phyloP scores from a whole-genome alignment of 2,113 vertebrate genomes.

The Neogobius melanostomus region DNA sequence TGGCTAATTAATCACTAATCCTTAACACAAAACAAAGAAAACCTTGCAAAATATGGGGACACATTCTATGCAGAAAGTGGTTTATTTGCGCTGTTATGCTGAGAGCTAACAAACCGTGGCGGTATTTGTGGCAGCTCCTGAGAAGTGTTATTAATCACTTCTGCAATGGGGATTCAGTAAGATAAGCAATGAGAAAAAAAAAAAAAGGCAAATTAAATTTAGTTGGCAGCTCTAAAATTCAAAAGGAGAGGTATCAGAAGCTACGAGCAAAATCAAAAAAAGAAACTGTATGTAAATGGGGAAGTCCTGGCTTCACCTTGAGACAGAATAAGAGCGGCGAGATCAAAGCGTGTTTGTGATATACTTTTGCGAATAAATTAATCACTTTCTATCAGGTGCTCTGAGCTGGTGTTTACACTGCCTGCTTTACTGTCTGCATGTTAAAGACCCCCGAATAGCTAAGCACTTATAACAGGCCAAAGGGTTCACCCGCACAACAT shows the following conservation, averaged over 20 bases:
- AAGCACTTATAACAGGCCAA: slow-evolving; percentile 19
- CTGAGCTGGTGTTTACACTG: slow-evolving; percentile 31
- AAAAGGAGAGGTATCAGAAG: slow-evolving; percentile 47
- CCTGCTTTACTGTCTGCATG: slow-evolving; percentile 36
- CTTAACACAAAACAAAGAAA: slow-evolving; percentile 9
- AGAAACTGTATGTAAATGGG: slow-evolving; percentile 50
- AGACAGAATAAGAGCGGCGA: slow-evolving; percentile 43
- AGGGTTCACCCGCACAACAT: slow-evolving; percentile 24
- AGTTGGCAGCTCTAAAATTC: slow-evolving; percentile 30
- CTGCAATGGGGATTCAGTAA: slow-evolving; percentile 15
- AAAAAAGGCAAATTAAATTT: slow-evolving; percentile 44
- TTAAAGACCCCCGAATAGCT: slow-evolving; percentile 16
- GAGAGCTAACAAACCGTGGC: slow-evolving; percentile 20
- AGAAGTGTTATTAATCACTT: slow-evolving; percentile 43
- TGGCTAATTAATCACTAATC: neutral
- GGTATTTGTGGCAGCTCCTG: slow-evolving; percentile 7
- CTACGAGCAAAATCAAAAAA: slow-evolving; percentile 38
- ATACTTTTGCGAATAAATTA: slow-evolving; percentile 10
- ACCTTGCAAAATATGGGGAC: slow-evolving; percentile 1
- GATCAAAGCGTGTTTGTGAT: slow-evolving; percentile 59
- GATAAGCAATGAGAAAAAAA: slow-evolving; percentile 20
- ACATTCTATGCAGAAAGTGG: slow-evolving; percentile 17
- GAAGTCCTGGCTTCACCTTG: slow-evolving; percentile 36
- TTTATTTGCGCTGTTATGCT: slow-evolving; percentile 25
- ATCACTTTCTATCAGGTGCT: slow-evolving; percentile 37